Percentiles rank a stretch among this genome's conserved stretches.
Evolutionary conservation across 2,888 invertebrate species (phyloP).

Genomic region (Prenolepis imparis): DNA sequence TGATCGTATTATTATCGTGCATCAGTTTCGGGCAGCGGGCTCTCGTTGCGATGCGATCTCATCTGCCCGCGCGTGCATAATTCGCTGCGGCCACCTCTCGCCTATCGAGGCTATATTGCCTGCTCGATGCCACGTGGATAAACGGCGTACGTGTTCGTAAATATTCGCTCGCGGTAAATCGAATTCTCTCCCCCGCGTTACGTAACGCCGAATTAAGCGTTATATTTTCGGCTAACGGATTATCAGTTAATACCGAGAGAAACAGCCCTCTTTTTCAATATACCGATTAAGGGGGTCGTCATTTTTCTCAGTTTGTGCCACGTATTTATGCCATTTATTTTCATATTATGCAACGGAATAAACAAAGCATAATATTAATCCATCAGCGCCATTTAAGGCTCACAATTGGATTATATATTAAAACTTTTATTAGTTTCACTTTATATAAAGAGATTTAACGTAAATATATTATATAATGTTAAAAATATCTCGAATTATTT

Average conservation of each 20-base stretch:
- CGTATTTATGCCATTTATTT: slow-evolving; percentile 30
- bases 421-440: not conserved
- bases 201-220: slow-evolving; percentile 48
- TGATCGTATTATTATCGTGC: slow-evolving; percentile 55
- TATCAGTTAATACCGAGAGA: slow-evolving; percentile 27
- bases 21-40: slow-evolving; percentile 53
- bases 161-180: slow-evolving; percentile 54
- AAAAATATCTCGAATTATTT: not conserved
- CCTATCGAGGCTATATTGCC: slow-evolving; percentile 42
- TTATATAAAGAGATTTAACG: not conserved
- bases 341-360: slow-evolving; percentile 4
- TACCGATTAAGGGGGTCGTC: slow-evolving; percentile 24
- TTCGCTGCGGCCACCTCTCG: slow-evolving; percentile 48
- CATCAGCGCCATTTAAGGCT: not conserved
- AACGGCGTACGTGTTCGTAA: slow-evolving; percentile 52
- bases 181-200: slow-evolving; percentile 39
- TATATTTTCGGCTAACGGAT: slow-evolving; percentile 40
- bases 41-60: slow-evolving; percentile 48
- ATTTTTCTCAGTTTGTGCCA: slow-evolving; percentile 20
- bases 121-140: slow-evolving; percentile 51
- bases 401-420: not conserved
- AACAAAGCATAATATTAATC: not conserved
- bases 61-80: slow-evolving; percentile 53
- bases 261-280: not conserved
- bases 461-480: not conserved